Evolutionary conservation across 2,113 vertebrate genomes (phyloP).

Genomic region (Neolamprologus sp.): DNA sequence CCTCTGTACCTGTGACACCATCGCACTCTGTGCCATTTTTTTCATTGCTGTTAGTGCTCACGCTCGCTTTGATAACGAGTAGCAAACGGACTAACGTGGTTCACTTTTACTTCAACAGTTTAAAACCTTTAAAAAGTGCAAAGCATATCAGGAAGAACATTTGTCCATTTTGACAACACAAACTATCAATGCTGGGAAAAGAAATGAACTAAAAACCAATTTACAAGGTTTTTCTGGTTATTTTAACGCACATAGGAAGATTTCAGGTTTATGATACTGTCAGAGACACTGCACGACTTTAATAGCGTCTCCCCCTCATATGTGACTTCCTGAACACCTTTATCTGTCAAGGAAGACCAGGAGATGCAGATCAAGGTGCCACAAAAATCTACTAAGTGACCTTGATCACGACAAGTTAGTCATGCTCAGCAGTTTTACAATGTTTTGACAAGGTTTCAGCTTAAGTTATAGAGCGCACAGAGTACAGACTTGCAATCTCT

Average conservation of each 20-base stretch:
- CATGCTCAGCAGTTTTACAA: background rate
- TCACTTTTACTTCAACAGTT: background rate
- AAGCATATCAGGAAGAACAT: background rate
- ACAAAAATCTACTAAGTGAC: background rate
- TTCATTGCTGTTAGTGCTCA: background rate
- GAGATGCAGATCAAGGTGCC: background rate
- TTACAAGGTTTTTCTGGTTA: background rate
- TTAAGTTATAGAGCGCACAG: background rate
- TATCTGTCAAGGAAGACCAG: background rate
- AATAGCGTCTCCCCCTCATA: background rate
- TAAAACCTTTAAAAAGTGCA: background rate
- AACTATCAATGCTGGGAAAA: background rate
- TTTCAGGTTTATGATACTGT: background rate
- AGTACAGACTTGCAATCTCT: background rate
- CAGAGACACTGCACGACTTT: background rate
- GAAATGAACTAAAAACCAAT: background rate
- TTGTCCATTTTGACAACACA: background rate
- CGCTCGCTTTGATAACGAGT: background rate
- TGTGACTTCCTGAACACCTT: background rate
- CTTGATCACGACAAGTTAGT: background rate
- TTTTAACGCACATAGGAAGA: background rate
- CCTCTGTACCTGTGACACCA: constrained; percentile 67
- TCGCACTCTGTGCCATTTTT: constrained; percentile 53
- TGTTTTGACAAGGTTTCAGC: background rate
- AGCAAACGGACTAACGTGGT: background rate